phyloP scores from a whole-genome alignment of 2,797 vertebrate species.

The Gephyroberyx darwinii region DNA sequence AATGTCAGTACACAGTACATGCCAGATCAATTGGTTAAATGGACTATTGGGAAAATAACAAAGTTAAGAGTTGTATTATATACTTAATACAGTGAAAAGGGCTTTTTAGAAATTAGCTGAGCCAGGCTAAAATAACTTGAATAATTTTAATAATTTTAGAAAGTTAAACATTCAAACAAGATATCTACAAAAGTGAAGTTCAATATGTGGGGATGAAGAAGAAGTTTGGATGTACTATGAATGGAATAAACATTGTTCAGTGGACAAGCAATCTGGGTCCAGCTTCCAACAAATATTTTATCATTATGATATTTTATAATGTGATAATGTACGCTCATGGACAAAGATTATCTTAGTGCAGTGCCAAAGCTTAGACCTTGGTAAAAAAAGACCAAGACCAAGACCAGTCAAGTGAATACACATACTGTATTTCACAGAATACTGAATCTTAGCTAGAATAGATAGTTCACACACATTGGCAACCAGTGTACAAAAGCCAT shows the following conservation, averaged over 20 bases:
- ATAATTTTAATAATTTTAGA: no score
- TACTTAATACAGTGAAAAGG: not conserved
- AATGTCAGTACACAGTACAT: conserved; percentile 1
- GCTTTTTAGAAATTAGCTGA: not conserved
- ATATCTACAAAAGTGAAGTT: no score
- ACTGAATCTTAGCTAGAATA: conserved; percentile 11
- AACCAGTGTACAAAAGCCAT: conserved; percentile 15
- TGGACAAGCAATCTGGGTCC: no score
- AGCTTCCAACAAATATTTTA: no score
- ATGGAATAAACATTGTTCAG: no score
- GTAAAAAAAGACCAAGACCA: not conserved
- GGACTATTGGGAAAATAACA: not conserved
- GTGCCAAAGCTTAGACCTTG: not conserved
- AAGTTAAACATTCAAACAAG: not conserved
- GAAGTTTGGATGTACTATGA: no score
- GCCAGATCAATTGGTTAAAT: conserved; percentile 27
- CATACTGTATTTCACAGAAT: no score
- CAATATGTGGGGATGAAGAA: no score
- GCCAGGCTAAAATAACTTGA: no score
- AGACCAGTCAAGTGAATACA: no score
- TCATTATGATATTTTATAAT: not conserved
- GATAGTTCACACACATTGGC: no score
- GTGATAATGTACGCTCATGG: not conserved
- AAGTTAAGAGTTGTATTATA: not conserved
- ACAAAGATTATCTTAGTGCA: not conserved